A percentile compares a stretch with the other conserved stretches of the same genome.
These are phyloP conservation scores for Cryptotermes secundus DNA, from an alignment of 1,140 invertebrate species.

Conservation along the genomic window DNA sequence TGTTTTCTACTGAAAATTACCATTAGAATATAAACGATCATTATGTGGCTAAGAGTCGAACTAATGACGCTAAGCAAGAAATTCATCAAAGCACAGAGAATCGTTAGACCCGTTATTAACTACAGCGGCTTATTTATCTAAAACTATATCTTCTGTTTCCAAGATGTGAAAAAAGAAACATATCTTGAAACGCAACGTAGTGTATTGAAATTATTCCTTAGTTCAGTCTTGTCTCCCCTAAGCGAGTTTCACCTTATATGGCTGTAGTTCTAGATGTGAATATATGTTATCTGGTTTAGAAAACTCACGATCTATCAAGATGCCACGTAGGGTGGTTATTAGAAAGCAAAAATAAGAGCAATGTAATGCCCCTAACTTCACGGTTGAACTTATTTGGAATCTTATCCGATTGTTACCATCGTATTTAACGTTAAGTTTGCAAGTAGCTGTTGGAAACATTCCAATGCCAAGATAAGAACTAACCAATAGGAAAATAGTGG, in stretches of 20 bases:
- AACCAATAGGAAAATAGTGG: background rate
- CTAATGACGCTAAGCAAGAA: background rate
- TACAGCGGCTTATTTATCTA: background rate
- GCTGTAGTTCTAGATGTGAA: background rate
- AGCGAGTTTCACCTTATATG: background rate
- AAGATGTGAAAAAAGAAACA: background rate
- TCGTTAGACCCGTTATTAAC: background rate
- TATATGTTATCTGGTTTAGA: background rate
- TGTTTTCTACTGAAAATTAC: background rate
- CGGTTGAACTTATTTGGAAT: background rate
- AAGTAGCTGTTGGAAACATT: background rate
- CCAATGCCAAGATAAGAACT: background rate
- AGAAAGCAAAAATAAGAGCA: background rate
- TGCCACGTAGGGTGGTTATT: background rate
- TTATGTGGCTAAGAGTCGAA: background rate
- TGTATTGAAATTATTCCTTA: background rate
- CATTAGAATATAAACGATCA: background rate
- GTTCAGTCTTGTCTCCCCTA: background rate
- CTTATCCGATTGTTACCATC: background rate
- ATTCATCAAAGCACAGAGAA: background rate
- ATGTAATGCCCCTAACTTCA: background rate
- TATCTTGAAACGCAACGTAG: background rate
- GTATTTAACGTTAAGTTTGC: background rate
- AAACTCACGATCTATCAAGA: background rate
- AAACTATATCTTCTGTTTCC: background rate